Evolutionary conservation across 2,113 vertebrate genomes (phyloP).

Genomic region (Epinephelus moara): DNA sequence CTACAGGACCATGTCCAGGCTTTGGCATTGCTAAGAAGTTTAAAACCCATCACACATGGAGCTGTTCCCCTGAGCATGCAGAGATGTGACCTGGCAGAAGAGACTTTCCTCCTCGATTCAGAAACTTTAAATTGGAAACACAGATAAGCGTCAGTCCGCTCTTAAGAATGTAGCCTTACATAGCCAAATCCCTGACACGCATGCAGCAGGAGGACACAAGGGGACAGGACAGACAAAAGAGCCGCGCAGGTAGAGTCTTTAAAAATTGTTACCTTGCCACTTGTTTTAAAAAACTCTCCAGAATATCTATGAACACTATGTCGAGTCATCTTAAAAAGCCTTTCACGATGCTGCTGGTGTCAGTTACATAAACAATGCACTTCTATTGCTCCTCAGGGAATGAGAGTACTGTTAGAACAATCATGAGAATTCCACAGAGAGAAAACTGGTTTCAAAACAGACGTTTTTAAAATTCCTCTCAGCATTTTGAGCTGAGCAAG

Average conservation of each 20-base stretch:
- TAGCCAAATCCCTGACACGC: constrained; percentile 8
- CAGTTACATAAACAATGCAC: constrained; percentile 54
- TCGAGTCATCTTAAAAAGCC: constrained; percentile 11
- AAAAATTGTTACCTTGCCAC: constrained; percentile 19
- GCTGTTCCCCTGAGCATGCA: constrained; percentile 27
- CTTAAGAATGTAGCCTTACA: background rate
- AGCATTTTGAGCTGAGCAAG: background rate
- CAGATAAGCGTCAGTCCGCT: background rate
- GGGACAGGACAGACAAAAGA: constrained; percentile 12
- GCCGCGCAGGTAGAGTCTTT: constrained; percentile 32
- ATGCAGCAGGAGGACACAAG: background rate
- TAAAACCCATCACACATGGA: constrained; percentile 44
- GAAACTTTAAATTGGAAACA: constrained; percentile 30
- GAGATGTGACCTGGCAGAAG: constrained; percentile 55
- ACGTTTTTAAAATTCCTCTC: constrained; percentile 27
- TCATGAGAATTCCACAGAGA: constrained; percentile 26
- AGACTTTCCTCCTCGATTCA: background rate
- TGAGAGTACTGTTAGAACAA: constrained; percentile 18
- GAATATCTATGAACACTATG: constrained; percentile 11
- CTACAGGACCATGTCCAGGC: constrained; percentile 57
- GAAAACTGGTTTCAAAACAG: constrained; percentile 25
- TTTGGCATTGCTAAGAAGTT: constrained; percentile 48
- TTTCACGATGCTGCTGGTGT: constrained; percentile 32
- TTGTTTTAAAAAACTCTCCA: constrained; percentile 21
- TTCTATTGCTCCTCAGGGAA: constrained; percentile 36